These are phyloP conservation scores for Spatulosminthurus flaviceps DNA, from an alignment of 2,888 invertebrate species.

Conservation along the genomic window DNA sequence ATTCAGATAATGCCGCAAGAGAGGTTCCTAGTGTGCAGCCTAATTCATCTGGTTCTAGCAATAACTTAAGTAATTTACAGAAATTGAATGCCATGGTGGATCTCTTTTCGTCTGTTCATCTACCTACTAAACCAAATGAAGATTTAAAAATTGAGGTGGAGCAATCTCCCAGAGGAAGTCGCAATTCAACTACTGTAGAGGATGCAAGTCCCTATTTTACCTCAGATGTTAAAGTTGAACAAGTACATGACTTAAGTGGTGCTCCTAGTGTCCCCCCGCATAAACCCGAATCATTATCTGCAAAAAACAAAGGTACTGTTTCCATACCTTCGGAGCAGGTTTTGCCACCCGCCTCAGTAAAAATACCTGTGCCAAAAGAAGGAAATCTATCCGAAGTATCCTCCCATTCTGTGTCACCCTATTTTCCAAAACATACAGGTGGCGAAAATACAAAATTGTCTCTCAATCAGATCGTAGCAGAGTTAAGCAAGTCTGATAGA, in stretches of 20 bases:
- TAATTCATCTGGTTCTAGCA: not conserved
- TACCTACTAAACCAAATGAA: not conserved
- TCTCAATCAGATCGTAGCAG: not conserved
- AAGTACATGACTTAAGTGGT: not conserved
- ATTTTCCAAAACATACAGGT: not conserved
- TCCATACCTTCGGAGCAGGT: not conserved
- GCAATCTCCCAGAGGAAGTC: not conserved
- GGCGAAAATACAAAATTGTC: not conserved
- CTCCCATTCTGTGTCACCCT: not conserved
- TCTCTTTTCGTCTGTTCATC: not conserved
- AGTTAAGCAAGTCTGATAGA: not conserved
- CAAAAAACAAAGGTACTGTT: not conserved
- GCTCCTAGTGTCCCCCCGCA: not conserved
- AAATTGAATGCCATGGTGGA: constrained; percentile 8
- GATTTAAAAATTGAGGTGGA: not conserved
- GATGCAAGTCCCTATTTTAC: not conserved
- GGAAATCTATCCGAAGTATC: not conserved
- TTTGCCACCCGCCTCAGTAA: not conserved
- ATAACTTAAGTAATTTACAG: constrained; percentile 13
- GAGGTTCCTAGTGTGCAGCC: not conserved
- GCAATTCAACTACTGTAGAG: not conserved
- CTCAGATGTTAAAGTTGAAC: not conserved
- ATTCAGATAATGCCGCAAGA: not conserved
- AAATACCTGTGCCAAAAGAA: constrained; percentile 1
- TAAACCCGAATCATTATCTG: not conserved